Base-by-base conservation (phyloP, 2,113 vertebrate genomes). In the Eulemur rufifrons region DNA sequence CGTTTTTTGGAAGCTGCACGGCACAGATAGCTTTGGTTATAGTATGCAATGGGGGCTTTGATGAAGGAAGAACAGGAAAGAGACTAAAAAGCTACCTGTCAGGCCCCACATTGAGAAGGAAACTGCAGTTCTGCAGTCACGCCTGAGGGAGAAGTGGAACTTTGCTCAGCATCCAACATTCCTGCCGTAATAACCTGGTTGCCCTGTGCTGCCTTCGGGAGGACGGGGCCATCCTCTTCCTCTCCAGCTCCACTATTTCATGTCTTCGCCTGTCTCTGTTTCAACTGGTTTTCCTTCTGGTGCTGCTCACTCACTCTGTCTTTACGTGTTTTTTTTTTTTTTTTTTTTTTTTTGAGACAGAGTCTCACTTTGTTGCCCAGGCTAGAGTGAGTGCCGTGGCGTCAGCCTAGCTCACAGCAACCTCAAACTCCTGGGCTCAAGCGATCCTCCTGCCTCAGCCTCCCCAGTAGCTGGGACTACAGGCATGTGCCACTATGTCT, bases 151-250 rank as follows among this genome's bases (percentile, higher is more conserved):
- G 47, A 82, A 4, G 77, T 1, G 2, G 45, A 27, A 13, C 20
- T 73, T 18, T 17, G 29, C 9, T 66, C 21, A 6, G 37, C 34
- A 3, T 21, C 77, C 42, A 27, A 0, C 59, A 0, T 3, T 8
- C 8, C 25, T n/a, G 21, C 42, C 27, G 18, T 14, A 0, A 52
- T 29, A 20, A 23, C 20, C 21, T 37, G 56, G 13, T 47, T 78
- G 45, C 27, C n/a, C 17, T 7, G 11, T 27, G 68, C 3, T 12
- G 21, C 54, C 54, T 77, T 9, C 21, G 8, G 81, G 54, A 61
- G 64, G 13, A 2, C 18, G n/a, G 21, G 20, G 5, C 56, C 15
- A 6, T 12, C 71, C 29, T 74, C 9, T 39, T 27, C 15, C 7
- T 56, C 17, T 3, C 0, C n/a, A 85, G 45, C 45, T n/a, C 81